Evolutionary conservation across 92 coral and sea anemone genomes (phyloP), one percentile per base, ranked within the genome.

Genomic region (Zoanthus solanderi): DNA sequence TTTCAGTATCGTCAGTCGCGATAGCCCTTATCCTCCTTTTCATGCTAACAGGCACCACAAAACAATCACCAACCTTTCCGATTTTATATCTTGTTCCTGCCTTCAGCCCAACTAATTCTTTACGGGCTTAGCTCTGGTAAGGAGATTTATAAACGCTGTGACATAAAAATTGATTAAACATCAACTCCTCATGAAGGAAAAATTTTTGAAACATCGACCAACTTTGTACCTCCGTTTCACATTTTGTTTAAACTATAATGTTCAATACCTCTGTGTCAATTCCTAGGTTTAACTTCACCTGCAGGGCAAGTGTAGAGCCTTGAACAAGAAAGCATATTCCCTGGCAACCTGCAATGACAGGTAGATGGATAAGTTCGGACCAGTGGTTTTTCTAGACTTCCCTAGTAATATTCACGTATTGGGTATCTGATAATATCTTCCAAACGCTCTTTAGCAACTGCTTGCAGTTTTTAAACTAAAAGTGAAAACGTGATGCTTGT

Each of bases 231-330:
- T 58, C 66, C 16, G 66, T 58, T 58, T n/a, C 66, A 58, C 6
- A 58, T 58, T 58, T 58, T 58, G 17, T 58, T 11, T 58, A 14
- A 58, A 11, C 66, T 58, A 5, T 58, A 14, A 11, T 5, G 16
- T 58, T 50, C 12, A 50, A 50, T 7, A 50, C 2, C 9, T 50
- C 12, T 50, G 10, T 50, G 6, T 50, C 31, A 4, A n/a, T 6
- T 17, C 1, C 9, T 63, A 58, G 7, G 72, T 15, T 42, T 79
- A 17, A 16, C 14, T 46, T 81, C 75, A 81, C 63, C 76, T 81
- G 75, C 85, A 81, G 17, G 85, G 60, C 23, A 81, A 81, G 46
- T 81, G 85, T 42, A 81, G 37, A 7, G 85, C 65, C 75, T 81
- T 81, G 61, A 81, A 65, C 45, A 81, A 66, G 60, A 81, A 81